Evolutionary conservation across 2,888 invertebrate genomes (phyloP), one percentile per base, ranked within the genome.

Genomic region (Sarcophaga variegata): DNA sequence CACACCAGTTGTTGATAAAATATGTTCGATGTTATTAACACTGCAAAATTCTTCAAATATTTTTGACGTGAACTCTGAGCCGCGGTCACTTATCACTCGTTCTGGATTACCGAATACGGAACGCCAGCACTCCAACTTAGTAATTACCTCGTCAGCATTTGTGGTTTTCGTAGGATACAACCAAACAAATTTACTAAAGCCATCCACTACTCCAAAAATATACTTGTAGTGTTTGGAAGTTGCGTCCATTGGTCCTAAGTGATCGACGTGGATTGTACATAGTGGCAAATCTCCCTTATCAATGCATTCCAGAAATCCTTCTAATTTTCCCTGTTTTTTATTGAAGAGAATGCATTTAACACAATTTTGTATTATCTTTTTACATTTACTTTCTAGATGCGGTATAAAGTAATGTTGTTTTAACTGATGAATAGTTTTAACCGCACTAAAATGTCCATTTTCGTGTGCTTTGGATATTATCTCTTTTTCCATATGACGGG

Each of bases 401-500:
- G 27, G 27, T 27, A 27, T 27, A 27, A 27, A 27, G 27, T 27
- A 37, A 37, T 37, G 37, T 37, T 37, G 37, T 37, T 37, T 37
- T 37, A 37, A 37, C 37, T 6, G 37, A 37, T 6, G 37, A 37
- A 37, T 37, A 6, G 37, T 37, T 37, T 37, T 37, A 37, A 37
- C 37, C 6, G 37, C 37, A 6, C 37, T 37, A 37, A 37, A 37
- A 37, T 37, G 37, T 37, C 6, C 8, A 37, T 37, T 37, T 37
- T 37, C 37, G 6, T 37, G 37, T 37, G 37, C 37, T 37, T 37
- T 37, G 6, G 37, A 6, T 37, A 37, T 37, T 6, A 37, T 84
- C 67, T 87, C 81, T 10, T 25, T 70, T 71, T 88, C 83, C 79
- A 88, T 85, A 2, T 11, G 20, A 6, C 76, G 75, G 5, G 85